A percentile compares a stretch with the other conserved stretches of the same genome.
These are phyloP conservation scores for Erebia palarica DNA, from an alignment of 2,888 invertebrate species.

Conservation along the genomic window DNA sequence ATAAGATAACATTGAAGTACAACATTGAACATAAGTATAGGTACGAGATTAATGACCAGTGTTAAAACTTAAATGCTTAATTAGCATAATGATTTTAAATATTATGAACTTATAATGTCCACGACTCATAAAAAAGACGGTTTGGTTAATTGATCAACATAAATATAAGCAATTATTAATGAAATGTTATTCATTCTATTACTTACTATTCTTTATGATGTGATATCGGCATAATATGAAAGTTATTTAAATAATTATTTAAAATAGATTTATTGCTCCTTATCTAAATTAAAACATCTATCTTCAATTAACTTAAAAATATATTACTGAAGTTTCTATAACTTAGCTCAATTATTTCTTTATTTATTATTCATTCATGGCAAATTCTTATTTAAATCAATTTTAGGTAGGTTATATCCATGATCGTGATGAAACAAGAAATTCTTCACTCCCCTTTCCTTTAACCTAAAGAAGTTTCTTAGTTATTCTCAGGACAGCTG, in stretches of 20 bases:
- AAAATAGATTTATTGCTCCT: background rate
- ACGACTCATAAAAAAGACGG: background rate
- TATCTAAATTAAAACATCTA: background rate
- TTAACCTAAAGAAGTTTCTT: too few species aligned
- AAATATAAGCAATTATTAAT: background rate
- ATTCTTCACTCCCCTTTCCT: too few species aligned
- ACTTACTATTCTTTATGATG: background rate
- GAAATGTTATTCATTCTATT: background rate
- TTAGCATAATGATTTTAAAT: background rate
- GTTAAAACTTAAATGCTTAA: background rate
- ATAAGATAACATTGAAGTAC: constrained; percentile 1
- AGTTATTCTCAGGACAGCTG: too few species aligned
- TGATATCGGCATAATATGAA: background rate
- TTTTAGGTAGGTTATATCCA: too few species aligned
- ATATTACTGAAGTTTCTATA: too few species aligned
- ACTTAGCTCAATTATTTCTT: too few species aligned
- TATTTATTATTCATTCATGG: too few species aligned
- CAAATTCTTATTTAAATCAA: too few species aligned
- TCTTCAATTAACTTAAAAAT: too few species aligned
- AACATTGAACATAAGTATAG: too few species aligned
- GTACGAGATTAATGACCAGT: constrained; percentile 9
- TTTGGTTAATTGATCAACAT: constrained; percentile 4
- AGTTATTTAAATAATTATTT: background rate
- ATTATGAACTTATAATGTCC: background rate
- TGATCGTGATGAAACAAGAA: too few species aligned